A percentile compares a stretch with the other conserved stretches of the same genome.
These are phyloP conservation scores for Chrysochloris asiatica DNA, from an alignment of 2,113 vertebrate genomes.

Conservation along the genomic window DNA sequence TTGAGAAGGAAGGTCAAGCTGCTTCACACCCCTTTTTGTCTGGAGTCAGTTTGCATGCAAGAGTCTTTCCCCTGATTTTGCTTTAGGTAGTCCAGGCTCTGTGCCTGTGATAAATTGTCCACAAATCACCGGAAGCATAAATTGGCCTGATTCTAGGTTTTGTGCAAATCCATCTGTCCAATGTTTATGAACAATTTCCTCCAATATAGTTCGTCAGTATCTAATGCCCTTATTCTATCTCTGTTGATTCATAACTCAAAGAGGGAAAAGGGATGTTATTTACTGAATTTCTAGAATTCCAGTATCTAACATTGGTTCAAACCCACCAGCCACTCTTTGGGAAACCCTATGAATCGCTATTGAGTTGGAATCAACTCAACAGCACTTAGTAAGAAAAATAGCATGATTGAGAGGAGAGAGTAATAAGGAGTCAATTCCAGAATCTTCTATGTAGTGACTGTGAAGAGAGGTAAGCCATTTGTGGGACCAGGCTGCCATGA, in stretches of 20 bases:
- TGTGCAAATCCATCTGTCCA: background rate
- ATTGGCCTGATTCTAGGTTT: background rate
- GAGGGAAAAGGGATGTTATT: background rate
- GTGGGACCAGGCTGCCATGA: background rate
- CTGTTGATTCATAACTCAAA: background rate
- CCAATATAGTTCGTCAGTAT: accelerated
- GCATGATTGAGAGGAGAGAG: background rate
- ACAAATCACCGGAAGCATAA: background rate
- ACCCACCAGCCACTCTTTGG: too few relatives aligned
- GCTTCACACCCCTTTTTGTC: background rate
- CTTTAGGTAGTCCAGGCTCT: background rate
- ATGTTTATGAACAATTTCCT: background rate
- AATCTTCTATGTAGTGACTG: background rate
- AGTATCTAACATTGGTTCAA: too few relatives aligned
- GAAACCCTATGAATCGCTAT: too few relatives aligned
- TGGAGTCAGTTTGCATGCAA: background rate
- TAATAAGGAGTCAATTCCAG: background rate
- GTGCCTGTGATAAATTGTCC: background rate
- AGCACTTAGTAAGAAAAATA: too few relatives aligned
- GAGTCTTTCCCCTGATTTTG: background rate
- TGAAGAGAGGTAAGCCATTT: background rate
- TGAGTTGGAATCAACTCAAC: too few relatives aligned
- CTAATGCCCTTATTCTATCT: background rate
- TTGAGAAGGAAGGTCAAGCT: background rate
- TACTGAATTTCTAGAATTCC: background rate